These are phyloP conservation scores for Chalcosyrphus nemorum DNA, from an alignment of 2,888 invertebrate species.

Conservation along the genomic window DNA sequence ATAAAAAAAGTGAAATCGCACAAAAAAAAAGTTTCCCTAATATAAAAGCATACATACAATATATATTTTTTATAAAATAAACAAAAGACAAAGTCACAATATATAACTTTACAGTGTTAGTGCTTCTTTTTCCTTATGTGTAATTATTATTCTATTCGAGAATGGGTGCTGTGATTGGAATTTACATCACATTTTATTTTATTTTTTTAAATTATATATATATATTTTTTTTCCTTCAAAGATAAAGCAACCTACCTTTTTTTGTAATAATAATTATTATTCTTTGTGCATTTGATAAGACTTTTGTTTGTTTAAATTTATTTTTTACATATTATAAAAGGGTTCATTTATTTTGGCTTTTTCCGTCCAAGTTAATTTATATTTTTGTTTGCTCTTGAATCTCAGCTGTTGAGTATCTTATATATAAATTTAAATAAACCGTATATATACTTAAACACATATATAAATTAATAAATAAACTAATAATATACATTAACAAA, in stretches of 20 bases:
- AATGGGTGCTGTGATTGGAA: constrained; percentile 69
- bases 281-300: constrained; percentile 52
- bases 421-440: constrained; percentile 12
- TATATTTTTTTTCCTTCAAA: constrained; percentile 18
- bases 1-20: constrained; percentile 56
- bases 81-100: constrained; percentile 39
- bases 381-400: constrained; percentile 53
- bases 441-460: constrained; percentile 17
- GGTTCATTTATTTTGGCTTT: constrained; percentile 61
- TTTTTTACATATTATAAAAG: constrained; percentile 1
- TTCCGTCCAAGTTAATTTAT: constrained; percentile 63
- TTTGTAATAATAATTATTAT: constrained; percentile 36
- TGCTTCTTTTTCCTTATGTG: constrained; percentile 35
- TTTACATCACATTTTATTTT: constrained; percentile 66
- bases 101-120: constrained; percentile 20
- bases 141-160: constrained; percentile 34
- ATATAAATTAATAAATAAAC: constrained; percentile 24
- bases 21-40: constrained; percentile 36
- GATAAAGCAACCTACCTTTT: not conserved
- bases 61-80: constrained; percentile 45
- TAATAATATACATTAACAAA: constrained; percentile 32
- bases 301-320: constrained; percentile 37
- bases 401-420: constrained; percentile 44
- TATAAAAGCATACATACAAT: constrained; percentile 30
- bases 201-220: constrained; percentile 30